These are phyloP conservation scores for Pachymerium ferrugineum DNA, from an alignment of 2,888 invertebrate genomes.

Conservation along the genomic window DNA sequence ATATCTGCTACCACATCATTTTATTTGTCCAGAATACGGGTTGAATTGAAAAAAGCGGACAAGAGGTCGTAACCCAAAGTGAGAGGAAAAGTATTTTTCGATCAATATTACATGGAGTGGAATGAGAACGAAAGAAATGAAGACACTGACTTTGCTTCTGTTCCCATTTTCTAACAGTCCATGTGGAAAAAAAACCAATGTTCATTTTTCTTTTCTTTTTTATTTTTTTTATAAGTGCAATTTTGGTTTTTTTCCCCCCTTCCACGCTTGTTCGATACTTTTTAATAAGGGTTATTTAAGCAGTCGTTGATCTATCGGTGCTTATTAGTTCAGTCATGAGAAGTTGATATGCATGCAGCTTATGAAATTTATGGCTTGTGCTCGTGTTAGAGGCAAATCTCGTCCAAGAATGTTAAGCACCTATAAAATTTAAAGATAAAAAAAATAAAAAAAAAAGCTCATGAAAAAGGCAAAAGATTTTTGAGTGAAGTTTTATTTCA, in stretches of 20 bases:
- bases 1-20: too few relatives aligned
- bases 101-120: slow-evolving; percentile 25
- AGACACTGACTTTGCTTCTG: neutral
- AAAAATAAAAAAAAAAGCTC: too few relatives aligned
- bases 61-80: slow-evolving; percentile 20
- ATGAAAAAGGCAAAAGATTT: too few relatives aligned
- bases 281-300: neutral
- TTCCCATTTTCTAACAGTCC: neutral
- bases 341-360: neutral
- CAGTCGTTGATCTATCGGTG: too few relatives aligned
- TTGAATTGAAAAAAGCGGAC: slow-evolving; percentile 10
- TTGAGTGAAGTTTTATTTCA: neutral
- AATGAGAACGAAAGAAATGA: slow-evolving; percentile 13
- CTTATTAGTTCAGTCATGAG: neutral
- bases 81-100: slow-evolving; percentile 27
- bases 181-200: too few relatives aligned
- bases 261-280: neutral
- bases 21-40: slow-evolving; percentile 17
- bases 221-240: neutral
- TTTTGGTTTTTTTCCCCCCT: neutral
- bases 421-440: neutral
- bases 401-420: neutral
- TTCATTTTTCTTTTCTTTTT: too few relatives aligned
- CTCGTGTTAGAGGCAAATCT: neutral
- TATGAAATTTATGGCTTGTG: neutral